Evolutionary conservation across 2,888 invertebrate species (phyloP).

Genomic region (Rhingia rostrata): DNA sequence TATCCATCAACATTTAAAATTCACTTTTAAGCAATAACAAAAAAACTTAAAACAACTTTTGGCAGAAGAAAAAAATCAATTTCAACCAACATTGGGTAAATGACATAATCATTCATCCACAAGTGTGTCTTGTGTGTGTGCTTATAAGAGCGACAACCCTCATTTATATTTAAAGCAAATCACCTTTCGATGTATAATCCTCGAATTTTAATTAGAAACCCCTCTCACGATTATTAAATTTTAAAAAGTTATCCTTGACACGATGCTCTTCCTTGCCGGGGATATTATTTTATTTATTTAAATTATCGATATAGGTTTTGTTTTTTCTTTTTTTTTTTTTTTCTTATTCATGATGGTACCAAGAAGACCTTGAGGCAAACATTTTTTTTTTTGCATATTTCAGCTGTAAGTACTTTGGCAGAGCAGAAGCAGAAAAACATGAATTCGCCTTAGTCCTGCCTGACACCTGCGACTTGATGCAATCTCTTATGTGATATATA

Average conservation of each 20-base stretch:
- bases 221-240: constrained; percentile 22
- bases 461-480: constrained; percentile 31
- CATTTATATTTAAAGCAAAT: constrained; percentile 10
- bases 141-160: neutral
- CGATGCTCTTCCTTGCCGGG: neutral
- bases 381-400: constrained; percentile 13
- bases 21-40: no score
- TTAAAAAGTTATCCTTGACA: constrained; percentile 3
- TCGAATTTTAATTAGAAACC: constrained; percentile 30
- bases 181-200: neutral
- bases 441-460: constrained; percentile 1
- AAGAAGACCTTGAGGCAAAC: constrained; percentile 1
- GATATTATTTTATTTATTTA: constrained; percentile 40
- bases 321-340: no score
- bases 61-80: no score
- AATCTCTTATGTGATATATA: neutral
- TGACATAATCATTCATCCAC: neutral
- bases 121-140: neutral
- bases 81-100: no score
- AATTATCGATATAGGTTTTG: constrained; percentile 25
- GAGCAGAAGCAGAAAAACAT: neutral
- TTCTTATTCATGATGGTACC: neutral
- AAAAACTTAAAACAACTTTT: no score
- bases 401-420: no score
- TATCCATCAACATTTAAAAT: no score